Evolutionary conservation across 2,888 invertebrate genomes (phyloP).

Genomic region (Sphaerophoria rueppellii): DNA sequence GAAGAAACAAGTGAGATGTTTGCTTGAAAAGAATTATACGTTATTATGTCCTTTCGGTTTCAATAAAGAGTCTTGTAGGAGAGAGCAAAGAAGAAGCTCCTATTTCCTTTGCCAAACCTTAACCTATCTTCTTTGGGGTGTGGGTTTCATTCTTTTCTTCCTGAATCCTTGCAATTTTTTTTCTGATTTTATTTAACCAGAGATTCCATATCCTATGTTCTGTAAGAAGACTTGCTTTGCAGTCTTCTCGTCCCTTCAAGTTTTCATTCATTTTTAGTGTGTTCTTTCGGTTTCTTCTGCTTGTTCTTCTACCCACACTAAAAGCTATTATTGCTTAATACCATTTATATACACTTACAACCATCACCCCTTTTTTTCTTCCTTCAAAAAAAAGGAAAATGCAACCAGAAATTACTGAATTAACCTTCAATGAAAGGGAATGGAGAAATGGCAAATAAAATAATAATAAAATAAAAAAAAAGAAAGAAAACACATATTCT

Average conservation of each 20-base stretch:
- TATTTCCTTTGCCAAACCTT: neutral
- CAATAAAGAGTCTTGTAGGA: slow-evolving; percentile 33
- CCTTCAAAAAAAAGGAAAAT: slow-evolving; percentile 38
- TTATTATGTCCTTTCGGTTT: slow-evolving; percentile 71
- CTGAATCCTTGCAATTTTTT: slow-evolving; percentile 14
- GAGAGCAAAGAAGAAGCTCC: neutral
- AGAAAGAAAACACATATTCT: slow-evolving; percentile 52
- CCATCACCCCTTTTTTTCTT: neutral
- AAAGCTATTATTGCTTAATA: slow-evolving; percentile 51
- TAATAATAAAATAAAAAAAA: slow-evolving; percentile 31
- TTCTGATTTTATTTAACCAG: slow-evolving; percentile 1
- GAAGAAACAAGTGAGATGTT: neutral
- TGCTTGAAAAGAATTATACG: slow-evolving; percentile 60
- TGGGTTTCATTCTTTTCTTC: slow-evolving; percentile 28
- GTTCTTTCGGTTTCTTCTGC: neutral
- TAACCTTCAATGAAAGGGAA: slow-evolving; percentile 73
- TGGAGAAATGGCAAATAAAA: slow-evolving; percentile 63
- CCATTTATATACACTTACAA: slow-evolving; percentile 37
- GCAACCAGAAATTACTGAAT: slow-evolving; percentile 74
- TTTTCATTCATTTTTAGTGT: slow-evolving; percentile 72
- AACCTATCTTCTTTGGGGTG: neutral
- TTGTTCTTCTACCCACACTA: slow-evolving; percentile 47
- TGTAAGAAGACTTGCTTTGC: slow-evolving; percentile 22
- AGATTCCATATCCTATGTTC: slow-evolving; percentile 49
- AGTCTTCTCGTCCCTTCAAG: slow-evolving; percentile 1